phyloP scores from a whole-genome alignment of 2,113 vertebrate genomes.

The Thermophis baileyi region DNA sequence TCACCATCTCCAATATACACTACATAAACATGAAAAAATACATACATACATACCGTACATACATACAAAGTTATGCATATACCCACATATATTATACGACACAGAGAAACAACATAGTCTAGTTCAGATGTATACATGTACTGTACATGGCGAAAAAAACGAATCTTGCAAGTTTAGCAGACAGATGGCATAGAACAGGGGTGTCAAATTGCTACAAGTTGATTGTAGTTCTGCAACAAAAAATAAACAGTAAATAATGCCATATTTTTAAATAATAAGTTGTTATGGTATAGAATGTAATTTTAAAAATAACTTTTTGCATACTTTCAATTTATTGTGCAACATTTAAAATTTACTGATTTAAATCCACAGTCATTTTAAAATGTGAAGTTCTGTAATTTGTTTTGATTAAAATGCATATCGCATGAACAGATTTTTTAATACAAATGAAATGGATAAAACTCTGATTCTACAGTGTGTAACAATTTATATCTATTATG shows the following conservation, averaged over 20 bases:
- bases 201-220: not conserved
- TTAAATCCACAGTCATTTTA: not conserved
- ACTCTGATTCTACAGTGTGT: not conserved
- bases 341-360: not conserved
- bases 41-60: too few species aligned
- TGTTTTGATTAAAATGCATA: not conserved
- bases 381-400: not conserved
- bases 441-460: not conserved
- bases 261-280: not conserved
- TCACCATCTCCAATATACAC: too few species aligned
- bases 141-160: too few species aligned
- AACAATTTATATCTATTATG: too few species aligned
- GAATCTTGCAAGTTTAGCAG: too few species aligned
- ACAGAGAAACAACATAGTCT: too few species aligned
- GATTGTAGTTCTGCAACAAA: not conserved
- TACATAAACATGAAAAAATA: too few species aligned
- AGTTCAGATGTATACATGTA: too few species aligned
- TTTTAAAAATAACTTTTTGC: not conserved
- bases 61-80: too few species aligned
- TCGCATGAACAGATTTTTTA: not conserved
- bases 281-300: not conserved
- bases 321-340: not conserved
- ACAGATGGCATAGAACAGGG: too few species aligned
- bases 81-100: too few species aligned
- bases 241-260: not conserved